Evolutionary conservation across 2,797 vertebrate genomes (phyloP).

Genomic region (Neosalanx taihuensis): DNA sequence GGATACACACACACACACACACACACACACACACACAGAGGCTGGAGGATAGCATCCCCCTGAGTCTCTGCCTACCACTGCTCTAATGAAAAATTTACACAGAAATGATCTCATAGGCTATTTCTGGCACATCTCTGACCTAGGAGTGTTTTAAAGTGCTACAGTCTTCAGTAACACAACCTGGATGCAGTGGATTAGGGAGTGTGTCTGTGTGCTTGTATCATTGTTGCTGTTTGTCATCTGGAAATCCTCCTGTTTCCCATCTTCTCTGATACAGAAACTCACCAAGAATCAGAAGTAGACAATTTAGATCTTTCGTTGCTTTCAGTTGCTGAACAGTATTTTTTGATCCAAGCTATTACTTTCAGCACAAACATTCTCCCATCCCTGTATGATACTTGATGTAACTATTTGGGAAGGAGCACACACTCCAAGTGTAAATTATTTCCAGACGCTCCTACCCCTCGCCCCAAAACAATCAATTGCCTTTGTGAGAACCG

Average conservation of each 20-base stretch:
- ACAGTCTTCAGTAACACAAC: conserved; percentile 35
- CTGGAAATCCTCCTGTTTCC: conserved; percentile 1
- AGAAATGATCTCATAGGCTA: conserved; percentile 79
- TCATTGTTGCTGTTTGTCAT: background rate
- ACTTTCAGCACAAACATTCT: conserved; percentile 32
- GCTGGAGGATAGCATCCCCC: conserved; percentile 55
- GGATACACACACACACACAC: too few species aligned
- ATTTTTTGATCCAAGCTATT: conserved; percentile 20
- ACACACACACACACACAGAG: too few species aligned
- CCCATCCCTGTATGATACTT: conserved; percentile 18
- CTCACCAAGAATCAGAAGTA: conserved; percentile 37
- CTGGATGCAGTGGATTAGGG: background rate
- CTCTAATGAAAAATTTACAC: conserved; percentile 79
- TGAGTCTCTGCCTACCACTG: conserved; percentile 69
- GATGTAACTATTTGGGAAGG: conserved; percentile 17
- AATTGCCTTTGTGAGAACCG: conserved; percentile 59
- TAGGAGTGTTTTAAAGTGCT: conserved; percentile 73
- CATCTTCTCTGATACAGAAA: conserved; percentile 21
- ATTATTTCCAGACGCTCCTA: conserved; percentile 32
- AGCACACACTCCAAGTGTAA: conserved; percentile 32
- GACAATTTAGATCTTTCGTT: conserved; percentile 37
- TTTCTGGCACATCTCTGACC: conserved; percentile 75
- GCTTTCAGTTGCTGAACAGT: conserved; percentile 21
- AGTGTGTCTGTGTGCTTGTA: background rate
- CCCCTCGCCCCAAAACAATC: conserved; percentile 38